These are phyloP conservation scores for Tyrannus savana DNA, from an alignment of 2,113 vertebrate genomes.

Conservation along the genomic window DNA sequence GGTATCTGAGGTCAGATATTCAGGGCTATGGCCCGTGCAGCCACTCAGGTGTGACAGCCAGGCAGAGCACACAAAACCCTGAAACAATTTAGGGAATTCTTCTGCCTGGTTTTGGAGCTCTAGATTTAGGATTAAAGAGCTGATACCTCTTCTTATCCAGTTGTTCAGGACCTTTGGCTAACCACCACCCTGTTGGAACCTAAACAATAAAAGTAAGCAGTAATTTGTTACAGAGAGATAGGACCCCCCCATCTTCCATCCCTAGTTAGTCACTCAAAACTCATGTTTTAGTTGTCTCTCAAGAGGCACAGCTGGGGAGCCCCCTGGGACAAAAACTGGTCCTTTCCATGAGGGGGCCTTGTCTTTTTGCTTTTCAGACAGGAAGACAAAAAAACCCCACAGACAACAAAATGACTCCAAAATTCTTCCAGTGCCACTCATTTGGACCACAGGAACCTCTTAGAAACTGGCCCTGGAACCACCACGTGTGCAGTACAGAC, in stretches of 20 bases:
- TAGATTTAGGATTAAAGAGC: not conserved
- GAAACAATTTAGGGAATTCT: not conserved
- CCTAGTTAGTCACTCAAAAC: not conserved
- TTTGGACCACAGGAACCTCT: not conserved
- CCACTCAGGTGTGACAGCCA: not conserved
- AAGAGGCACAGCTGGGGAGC: not conserved
- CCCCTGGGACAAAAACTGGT: not conserved
- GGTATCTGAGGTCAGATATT: not conserved
- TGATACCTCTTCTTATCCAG: not conserved
- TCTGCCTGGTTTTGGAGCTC: not conserved
- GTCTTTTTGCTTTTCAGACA: not conserved
- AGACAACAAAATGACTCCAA: not conserved
- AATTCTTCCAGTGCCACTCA: not conserved
- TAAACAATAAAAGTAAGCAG: not conserved
- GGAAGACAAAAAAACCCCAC: not conserved
- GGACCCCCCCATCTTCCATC: not conserved
- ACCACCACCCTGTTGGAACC: not conserved
- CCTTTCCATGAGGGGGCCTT: not conserved
- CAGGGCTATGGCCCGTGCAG: not conserved
- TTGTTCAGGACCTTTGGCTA: not conserved
- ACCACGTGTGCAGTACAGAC: not conserved
- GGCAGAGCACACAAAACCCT: not conserved
- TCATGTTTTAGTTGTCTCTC: not conserved
- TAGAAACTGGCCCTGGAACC: not conserved
- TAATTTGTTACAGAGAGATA: not conserved